Evolutionary conservation across 1,140 invertebrate species (phyloP), one percentile per base, ranked within the genome.

Genomic region (Antheraea mylitta): DNA sequence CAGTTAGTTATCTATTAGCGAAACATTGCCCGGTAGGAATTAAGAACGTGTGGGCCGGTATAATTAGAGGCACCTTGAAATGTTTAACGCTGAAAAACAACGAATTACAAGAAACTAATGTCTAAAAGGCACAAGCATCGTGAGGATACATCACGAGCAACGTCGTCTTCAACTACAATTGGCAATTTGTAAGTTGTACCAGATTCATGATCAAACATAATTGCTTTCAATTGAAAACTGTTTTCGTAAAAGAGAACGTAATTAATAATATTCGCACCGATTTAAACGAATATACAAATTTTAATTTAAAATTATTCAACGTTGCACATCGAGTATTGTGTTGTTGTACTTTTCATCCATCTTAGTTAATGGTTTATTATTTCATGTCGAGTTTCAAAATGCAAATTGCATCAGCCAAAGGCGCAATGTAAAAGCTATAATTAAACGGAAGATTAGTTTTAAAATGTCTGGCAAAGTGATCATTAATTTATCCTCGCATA

Each of bases 61-160:
- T 53, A 53, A 53, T 53, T 53, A 60, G 69, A 72, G 65, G 62
- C 42, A 42, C 72, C 71, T 63, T 70, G 74, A 69, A 76, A 79
- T 76, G 71, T 77, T 79, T 71, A 78, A 77, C 72, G 66, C 73
- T 81, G 73, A 67, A 71, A 68, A 67, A 71, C 75, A 75, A 73
- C 68, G 72, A 73, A 76, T 76, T 76, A 77, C 72, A 76, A 69
- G 68, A 77, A 53, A 83, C 79, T 79, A 81, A 79, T 58, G 79
- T 81, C 77, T 70, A 70, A 77, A 53, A 77, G 72, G 67, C 68
- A 73, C 5, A 42, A 2, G 70, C 74, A 66, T 77, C 78, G 79
- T 79, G 81, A 80, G 74, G 67, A 71, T 75, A 63, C 73, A 77
- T 81, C 78, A 80, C 81, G 73, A 70, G 71, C 72, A 61, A 62